These are phyloP conservation scores for Antedon mediterranea DNA, from an alignment of 53 echinoderm and acorn worm species.

Conservation along the genomic window DNA sequence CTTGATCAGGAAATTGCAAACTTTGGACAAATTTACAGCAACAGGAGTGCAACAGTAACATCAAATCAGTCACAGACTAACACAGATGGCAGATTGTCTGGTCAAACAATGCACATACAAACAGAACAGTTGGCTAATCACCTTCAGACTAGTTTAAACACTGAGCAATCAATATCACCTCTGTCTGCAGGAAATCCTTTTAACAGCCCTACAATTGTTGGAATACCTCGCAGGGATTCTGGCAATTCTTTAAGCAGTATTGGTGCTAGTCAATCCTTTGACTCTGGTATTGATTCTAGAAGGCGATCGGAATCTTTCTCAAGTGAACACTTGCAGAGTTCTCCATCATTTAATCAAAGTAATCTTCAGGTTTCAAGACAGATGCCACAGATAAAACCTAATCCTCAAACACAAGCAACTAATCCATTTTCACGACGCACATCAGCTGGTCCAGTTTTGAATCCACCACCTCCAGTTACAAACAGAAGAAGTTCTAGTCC, in stretches of 20 bases:
- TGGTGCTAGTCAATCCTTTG: not conserved
- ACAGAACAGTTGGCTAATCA: not conserved
- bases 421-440: not conserved
- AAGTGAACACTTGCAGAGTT: not conserved
- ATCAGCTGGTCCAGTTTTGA: not conserved
- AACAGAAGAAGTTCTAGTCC: not conserved
- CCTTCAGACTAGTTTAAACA: not conserved
- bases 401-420: not conserved
- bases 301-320: not conserved
- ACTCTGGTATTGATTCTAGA: not conserved
- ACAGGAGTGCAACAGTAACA: not conserved
- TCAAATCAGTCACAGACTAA: not conserved
- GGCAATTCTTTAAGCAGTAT: not conserved
- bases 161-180: not conserved
- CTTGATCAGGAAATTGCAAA: not conserved
- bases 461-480: not conserved
- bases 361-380: not conserved
- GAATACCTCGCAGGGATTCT: not conserved
- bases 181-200: not conserved
- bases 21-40: not conserved
- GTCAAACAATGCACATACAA: not conserved
- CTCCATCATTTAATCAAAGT: not conserved
- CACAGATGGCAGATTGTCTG: not conserved
- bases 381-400: not conserved
- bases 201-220: not conserved